Percentiles rank a stretch among this genome's conserved stretches.
phyloP scores from a whole-genome alignment of 2,888 invertebrate genomes.

The Pogonocherus hispidulus region DNA sequence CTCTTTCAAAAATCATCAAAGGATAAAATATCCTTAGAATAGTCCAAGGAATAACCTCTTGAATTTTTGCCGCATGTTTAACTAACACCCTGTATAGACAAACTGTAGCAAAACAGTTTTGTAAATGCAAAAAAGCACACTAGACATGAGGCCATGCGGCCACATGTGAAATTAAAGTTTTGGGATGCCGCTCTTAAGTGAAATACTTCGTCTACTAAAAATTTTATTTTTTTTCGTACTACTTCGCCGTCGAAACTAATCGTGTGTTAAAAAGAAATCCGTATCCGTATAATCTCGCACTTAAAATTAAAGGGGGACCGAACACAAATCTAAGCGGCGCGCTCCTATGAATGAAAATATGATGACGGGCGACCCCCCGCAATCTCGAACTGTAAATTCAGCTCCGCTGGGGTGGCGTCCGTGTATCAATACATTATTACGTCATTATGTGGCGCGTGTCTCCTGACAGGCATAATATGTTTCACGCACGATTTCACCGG shows the following conservation, averaged over 20 bases:
- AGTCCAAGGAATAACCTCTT: too few species aligned
- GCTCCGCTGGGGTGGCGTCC: conserved; percentile 57
- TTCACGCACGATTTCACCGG: conserved; percentile 67
- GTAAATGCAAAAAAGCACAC: too few species aligned
- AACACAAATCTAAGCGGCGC: not conserved
- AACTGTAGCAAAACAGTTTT: too few species aligned
- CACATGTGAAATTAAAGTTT: too few species aligned
- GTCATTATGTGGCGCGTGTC: conserved; percentile 68
- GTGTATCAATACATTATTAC: conserved; percentile 69
- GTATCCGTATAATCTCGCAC: not conserved
- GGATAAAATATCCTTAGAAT: too few species aligned
- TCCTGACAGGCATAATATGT: conserved; percentile 68
- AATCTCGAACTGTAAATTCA: conserved; percentile 24
- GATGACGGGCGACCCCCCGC: conserved; percentile 19
- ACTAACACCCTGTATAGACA: too few species aligned
- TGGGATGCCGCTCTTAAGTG: too few species aligned
- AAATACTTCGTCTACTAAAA: too few species aligned
- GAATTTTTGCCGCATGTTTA: too few species aligned
- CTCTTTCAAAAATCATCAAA: too few species aligned
- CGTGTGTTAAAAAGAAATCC: conserved; percentile 1
- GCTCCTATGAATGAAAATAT: conserved; percentile 21
- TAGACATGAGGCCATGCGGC: too few species aligned
- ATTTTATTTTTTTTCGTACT: too few species aligned
- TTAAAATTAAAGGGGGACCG: not conserved
- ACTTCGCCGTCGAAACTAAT: not conserved